A percentile compares a stretch with the other conserved stretches of the same genome.
Evolutionary conservation across 2,888 invertebrate species (phyloP).

Genomic region (Harpalus rufipes): DNA sequence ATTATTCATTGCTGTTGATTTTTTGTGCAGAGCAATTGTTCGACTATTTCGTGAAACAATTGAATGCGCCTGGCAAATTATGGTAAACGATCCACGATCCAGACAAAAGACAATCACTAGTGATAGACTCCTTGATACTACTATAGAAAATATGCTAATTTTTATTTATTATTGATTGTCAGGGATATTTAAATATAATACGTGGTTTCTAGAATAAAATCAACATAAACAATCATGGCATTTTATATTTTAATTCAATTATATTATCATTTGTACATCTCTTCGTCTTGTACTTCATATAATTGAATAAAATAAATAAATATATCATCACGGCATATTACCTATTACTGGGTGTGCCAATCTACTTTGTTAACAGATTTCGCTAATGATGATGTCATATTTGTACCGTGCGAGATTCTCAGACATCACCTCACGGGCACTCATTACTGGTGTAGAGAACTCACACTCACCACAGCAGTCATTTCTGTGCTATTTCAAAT

Average conservation of each 20-base stretch:
- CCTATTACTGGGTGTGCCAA: too few relatives aligned
- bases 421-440: too few relatives aligned
- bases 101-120: slow-evolving; percentile 31
- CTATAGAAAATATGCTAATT: slow-evolving; percentile 44
- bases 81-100: slow-evolving; percentile 39
- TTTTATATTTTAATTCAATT: neutral
- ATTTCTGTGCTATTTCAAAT: too few relatives aligned
- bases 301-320: too few relatives aligned
- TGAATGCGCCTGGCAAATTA: slow-evolving; percentile 40
- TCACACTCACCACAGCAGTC: too few relatives aligned
- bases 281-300: neutral
- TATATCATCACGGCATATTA: too few relatives aligned
- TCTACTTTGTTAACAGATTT: too few relatives aligned
- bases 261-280: neutral
- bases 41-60: slow-evolving; percentile 41
- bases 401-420: too few relatives aligned
- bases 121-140: slow-evolving; percentile 40
- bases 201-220: slow-evolving; percentile 4
- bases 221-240: neutral
- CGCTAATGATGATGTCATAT: too few relatives aligned
- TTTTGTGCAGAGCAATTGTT: slow-evolving; percentile 45
- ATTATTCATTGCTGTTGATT: slow-evolving; percentile 34
- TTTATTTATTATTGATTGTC: slow-evolving; percentile 30
- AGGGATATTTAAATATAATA: slow-evolving; percentile 23
- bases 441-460: too few relatives aligned